These are phyloP conservation scores for Dusona sp. DNA, from an alignment of 2,888 invertebrate genomes.

Conservation along the genomic window DNA sequence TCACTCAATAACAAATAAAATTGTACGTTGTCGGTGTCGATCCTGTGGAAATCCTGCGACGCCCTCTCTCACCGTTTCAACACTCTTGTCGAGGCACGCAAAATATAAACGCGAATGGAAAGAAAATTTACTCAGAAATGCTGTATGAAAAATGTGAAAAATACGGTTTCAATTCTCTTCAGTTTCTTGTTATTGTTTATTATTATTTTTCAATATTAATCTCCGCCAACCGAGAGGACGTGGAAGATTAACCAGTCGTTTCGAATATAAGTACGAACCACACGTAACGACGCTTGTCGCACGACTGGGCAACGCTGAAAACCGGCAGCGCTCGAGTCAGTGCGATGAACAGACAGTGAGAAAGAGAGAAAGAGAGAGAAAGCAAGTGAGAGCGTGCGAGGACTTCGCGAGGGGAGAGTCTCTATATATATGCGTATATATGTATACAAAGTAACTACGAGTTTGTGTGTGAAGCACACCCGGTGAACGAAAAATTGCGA, in stretches of 20 bases:
- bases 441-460: not conserved
- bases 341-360: slow-evolving; percentile 36
- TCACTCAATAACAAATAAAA: slow-evolving; percentile 42
- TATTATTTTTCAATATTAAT: slow-evolving; percentile 1
- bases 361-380: slow-evolving; percentile 42
- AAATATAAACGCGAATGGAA: slow-evolving; percentile 30
- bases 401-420: slow-evolving; percentile 41
- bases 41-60: slow-evolving; percentile 54
- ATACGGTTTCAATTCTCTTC: not conserved
- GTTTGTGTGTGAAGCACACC: slow-evolving; percentile 48
- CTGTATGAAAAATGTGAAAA: not conserved
- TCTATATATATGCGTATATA: slow-evolving; percentile 24
- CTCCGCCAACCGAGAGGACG: slow-evolving; percentile 22
- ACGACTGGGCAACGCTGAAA: slow-evolving; percentile 69
- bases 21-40: slow-evolving; percentile 9
- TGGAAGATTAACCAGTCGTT: slow-evolving; percentile 13
- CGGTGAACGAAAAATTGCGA: slow-evolving; percentile 65
- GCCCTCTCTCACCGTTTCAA: slow-evolving; percentile 43
- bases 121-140: not conserved
- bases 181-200: not conserved
- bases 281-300: slow-evolving; percentile 71
- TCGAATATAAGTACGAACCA: slow-evolving; percentile 56
- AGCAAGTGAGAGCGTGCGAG: slow-evolving; percentile 32
- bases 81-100: slow-evolving; percentile 44
- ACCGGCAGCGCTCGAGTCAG: slow-evolving; percentile 63